Conservation (phyloP, 2,113 vertebrate genomes). For the Percina caprodes region DNA sequence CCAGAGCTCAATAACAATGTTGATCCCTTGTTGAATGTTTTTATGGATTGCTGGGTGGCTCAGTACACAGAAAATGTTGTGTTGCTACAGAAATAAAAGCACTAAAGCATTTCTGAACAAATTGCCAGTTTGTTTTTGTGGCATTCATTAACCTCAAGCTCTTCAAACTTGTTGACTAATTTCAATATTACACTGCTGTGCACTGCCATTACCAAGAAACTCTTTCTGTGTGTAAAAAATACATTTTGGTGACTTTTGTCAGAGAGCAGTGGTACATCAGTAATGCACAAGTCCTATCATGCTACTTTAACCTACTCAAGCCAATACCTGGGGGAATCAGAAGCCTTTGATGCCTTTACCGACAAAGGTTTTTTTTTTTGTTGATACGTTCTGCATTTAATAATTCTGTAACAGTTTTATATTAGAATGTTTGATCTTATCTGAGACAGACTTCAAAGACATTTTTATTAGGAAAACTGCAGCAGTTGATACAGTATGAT, state of each 20-base stretch:
- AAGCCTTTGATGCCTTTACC: constrained; percentile 53
- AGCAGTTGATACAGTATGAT: constrained; percentile 44
- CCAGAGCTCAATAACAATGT: constrained; percentile 10
- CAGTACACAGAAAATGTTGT: neutral
- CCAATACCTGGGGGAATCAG: constrained; percentile 38
- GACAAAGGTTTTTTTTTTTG: constrained; percentile 31
- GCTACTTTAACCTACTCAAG: constrained; percentile 20
- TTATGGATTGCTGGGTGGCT: constrained; percentile 9
- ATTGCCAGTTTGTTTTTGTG: neutral
- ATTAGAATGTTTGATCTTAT: constrained; percentile 80
- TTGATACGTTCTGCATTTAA: constrained; percentile 46
- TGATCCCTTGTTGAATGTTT: constrained; percentile 43
- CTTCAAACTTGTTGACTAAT: neutral
- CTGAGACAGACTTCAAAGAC: constrained; percentile 77
- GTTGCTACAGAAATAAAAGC: constrained; percentile 3
- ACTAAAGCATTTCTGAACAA: neutral
- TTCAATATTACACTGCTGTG: neutral
- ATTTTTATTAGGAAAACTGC: constrained; percentile 45
- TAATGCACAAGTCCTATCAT: constrained; percentile 42
- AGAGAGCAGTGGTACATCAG: constrained; percentile 3
- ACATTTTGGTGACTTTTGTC: constrained; percentile 5
- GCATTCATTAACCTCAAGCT: neutral
- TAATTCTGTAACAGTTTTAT: constrained; percentile 66
- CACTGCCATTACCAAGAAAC: neutral
- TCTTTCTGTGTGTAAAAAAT: constrained; percentile 6